These are phyloP conservation scores for Nesidiocoris tenuis DNA, from an alignment of 2,888 invertebrate species.

Conservation along the genomic window DNA sequence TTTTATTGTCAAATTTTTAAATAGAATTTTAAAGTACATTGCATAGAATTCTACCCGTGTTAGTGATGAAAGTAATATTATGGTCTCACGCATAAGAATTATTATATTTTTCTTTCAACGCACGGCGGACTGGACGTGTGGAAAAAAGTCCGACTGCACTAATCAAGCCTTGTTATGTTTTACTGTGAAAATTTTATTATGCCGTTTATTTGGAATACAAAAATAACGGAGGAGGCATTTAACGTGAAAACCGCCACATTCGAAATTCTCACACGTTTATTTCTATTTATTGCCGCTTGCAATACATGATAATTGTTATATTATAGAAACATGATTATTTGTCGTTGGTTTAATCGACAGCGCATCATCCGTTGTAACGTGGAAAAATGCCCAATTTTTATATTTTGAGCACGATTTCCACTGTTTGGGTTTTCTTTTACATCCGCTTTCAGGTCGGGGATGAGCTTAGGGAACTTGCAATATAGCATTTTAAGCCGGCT, in stretches of 20 bases:
- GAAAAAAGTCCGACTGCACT: constrained; percentile 18
- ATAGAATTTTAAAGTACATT: neutral
- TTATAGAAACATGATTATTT: neutral
- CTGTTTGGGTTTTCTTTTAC: neutral
- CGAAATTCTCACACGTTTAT: neutral
- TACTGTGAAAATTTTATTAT: constrained; percentile 30
- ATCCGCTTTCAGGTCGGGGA: neutral
- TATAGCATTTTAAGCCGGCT: neutral
- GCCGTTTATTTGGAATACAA: constrained; percentile 14
- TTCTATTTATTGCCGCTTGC: neutral
- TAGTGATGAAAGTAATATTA: neutral
- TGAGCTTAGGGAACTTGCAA: neutral
- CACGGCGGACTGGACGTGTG: constrained; percentile 12
- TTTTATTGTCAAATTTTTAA: constrained; percentile 16
- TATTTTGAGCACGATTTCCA: neutral
- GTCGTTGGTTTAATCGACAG: neutral
- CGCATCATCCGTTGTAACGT: neutral
- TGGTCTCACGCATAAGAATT: constrained; percentile 30
- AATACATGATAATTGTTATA: too few relatives aligned
- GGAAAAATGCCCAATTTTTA: neutral
- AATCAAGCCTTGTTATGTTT: constrained; percentile 36
- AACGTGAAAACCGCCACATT: neutral
- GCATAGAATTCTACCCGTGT: constrained; percentile 22
- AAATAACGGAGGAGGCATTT: neutral
- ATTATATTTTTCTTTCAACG: neutral